These are phyloP conservation scores for Aleiodes testaceus DNA, from an alignment of 2,888 invertebrate genomes.

Conservation along the genomic window DNA sequence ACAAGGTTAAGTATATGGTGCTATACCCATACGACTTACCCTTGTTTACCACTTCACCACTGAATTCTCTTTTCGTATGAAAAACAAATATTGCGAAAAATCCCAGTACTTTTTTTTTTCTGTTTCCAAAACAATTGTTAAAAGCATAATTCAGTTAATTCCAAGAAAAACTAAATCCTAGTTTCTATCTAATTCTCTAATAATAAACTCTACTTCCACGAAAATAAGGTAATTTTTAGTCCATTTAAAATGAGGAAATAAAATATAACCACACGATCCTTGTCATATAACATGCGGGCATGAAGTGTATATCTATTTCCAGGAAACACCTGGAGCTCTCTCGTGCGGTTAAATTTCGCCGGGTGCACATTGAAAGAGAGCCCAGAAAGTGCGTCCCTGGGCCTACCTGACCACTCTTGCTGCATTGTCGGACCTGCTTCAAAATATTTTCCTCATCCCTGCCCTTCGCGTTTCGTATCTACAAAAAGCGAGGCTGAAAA, in stretches of 20 bases:
- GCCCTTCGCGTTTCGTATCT: slow-evolving; percentile 12
- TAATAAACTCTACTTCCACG: not conserved
- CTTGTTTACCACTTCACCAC: too few species aligned
- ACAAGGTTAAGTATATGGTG: too few species aligned
- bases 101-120: too few species aligned
- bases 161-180: too few species aligned
- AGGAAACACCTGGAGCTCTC: slow-evolving; percentile 39
- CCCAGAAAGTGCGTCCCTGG: slow-evolving; percentile 42
- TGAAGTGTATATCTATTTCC: slow-evolving; percentile 19
- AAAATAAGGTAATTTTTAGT: not conserved
- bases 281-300: slow-evolving; percentile 19
- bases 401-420: slow-evolving; percentile 40
- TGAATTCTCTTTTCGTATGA: too few species aligned
- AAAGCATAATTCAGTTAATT: too few species aligned
- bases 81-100: too few species aligned
- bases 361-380: slow-evolving; percentile 21
- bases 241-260: slow-evolving; percentile 7
- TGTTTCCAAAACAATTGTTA: too few species aligned
- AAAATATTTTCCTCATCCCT: slow-evolving; percentile 28
- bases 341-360: slow-evolving; percentile 10
- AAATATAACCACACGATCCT: slow-evolving; percentile 3
- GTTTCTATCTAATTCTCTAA: too few species aligned
- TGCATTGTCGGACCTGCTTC: slow-evolving; percentile 36
- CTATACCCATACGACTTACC: too few species aligned
- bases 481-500: slow-evolving; percentile 23